Percentiles rank a stretch among this genome's conserved stretches.
Conservation (phyloP, 1,140 invertebrate genomes). For the Solenopsis invicta region DNA sequence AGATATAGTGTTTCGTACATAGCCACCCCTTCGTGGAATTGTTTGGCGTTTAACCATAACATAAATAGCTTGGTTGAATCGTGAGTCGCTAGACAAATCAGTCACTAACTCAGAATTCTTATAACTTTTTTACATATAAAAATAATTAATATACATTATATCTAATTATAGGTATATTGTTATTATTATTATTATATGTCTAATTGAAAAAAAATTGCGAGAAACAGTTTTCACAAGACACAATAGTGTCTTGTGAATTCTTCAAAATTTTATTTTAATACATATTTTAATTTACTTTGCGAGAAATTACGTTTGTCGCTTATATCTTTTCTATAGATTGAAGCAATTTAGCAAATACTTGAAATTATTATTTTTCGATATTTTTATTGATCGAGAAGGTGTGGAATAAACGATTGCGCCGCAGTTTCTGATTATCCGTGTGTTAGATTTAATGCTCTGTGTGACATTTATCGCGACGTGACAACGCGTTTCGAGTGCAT, state of each 20-base stretch:
- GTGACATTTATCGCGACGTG: not conserved
- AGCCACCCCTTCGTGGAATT: not conserved
- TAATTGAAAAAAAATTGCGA: no score
- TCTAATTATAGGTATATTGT: no score
- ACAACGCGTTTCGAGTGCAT: conserved; percentile 11
- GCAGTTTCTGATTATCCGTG: not conserved
- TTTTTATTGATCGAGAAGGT: not conserved
- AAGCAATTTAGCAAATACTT: not conserved
- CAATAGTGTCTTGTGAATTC: no score
- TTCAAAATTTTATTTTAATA: not conserved
- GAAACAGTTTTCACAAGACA: not conserved
- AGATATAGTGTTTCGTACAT: conserved; percentile 59
- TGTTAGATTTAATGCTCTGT: not conserved
- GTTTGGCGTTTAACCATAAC: not conserved
- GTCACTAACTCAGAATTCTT: not conserved
- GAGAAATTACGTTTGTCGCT: not conserved
- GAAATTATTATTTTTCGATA: not conserved
- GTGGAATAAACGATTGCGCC: not conserved
- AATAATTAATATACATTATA: no score
- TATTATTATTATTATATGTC: no score
- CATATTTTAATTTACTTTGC: conserved; percentile 1
- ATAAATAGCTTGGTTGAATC: not conserved
- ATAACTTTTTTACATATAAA: not conserved
- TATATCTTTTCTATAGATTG: not conserved
- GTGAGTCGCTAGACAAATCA: not conserved